A percentile compares a stretch with the other conserved stretches of the same genome.
Evolutionary conservation across 2,113 vertebrate species (phyloP).

Genomic region (Podarcis raffonei): DNA sequence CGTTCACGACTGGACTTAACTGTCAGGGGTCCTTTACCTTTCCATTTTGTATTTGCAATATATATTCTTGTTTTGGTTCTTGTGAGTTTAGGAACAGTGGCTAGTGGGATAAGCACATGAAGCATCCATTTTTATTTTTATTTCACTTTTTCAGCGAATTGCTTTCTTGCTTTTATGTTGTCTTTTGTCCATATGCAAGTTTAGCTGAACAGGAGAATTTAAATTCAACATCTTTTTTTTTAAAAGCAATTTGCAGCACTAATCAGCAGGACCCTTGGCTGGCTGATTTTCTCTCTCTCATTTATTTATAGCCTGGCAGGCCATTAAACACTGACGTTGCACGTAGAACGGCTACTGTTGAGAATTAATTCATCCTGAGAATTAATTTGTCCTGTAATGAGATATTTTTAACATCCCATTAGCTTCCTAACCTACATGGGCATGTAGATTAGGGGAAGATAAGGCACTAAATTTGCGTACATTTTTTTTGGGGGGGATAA

Average conservation of each 20-base stretch:
- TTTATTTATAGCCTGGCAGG: conserved; percentile 13
- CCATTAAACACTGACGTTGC: neutral
- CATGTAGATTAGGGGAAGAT: neutral
- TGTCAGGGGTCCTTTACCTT: no score
- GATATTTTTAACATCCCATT: neutral
- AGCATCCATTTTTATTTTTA: neutral
- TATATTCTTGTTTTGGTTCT: no score
- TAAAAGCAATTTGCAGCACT: neutral
- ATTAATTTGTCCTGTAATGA: no score
- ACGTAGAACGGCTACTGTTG: neutral
- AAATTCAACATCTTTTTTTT: neutral
- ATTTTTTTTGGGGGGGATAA: neutral
- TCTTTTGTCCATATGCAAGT: neutral
- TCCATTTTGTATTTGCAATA: no score
- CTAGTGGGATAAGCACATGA: neutral
- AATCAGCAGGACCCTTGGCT: neutral
- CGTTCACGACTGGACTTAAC: no score
- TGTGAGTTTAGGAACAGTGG: neutral
- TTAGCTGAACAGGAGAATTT: neutral
- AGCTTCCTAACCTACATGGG: neutral
- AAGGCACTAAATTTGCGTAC: neutral
- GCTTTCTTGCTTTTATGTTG: neutral
- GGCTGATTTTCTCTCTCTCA: neutral
- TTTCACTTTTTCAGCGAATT: neutral
- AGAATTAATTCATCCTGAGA: neutral